Evolutionary conservation across 2,797 vertebrate species (phyloP).

Genomic region (Acanthurus leucopareius): DNA sequence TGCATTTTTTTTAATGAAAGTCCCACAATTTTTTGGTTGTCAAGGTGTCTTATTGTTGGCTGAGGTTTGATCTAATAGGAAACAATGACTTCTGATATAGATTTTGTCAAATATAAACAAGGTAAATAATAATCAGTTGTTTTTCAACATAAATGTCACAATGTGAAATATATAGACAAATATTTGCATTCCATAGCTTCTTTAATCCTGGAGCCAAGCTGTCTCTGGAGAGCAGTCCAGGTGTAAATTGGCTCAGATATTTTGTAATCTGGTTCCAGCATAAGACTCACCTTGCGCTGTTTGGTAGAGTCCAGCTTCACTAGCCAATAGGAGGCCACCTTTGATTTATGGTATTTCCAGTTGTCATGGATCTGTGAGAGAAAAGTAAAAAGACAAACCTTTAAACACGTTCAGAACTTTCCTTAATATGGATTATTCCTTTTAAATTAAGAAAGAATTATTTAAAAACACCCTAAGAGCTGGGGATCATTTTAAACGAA

Average conservation of each 20-base stretch:
- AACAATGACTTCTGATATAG: not conserved
- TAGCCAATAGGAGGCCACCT: constrained; percentile 97
- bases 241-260: not conserved
- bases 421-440: constrained; percentile 4
- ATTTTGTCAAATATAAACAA: constrained; percentile 3
- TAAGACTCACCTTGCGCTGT: constrained; percentile 92
- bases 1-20: not conserved
- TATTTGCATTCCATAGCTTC: not conserved
- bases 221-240: not conserved
- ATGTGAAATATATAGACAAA: not conserved
- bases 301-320: constrained; percentile 96
- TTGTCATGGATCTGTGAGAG: constrained; percentile 95
- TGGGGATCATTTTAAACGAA: not conserved
- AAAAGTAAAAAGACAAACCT: constrained; percentile 6
- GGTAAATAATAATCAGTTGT: not conserved
- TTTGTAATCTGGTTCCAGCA: not conserved
- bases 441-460: not conserved
- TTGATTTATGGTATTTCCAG: constrained; percentile 98
- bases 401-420: constrained; percentile 6
- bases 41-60: not conserved
- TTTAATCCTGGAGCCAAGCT: not conserved
- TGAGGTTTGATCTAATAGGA: not conserved
- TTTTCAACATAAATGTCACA: not conserved
- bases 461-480: not conserved
- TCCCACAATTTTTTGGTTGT: not conserved